Base-by-base conservation (phyloP, 2,888 invertebrate species). In the Linnaemya tessellans region DNA sequence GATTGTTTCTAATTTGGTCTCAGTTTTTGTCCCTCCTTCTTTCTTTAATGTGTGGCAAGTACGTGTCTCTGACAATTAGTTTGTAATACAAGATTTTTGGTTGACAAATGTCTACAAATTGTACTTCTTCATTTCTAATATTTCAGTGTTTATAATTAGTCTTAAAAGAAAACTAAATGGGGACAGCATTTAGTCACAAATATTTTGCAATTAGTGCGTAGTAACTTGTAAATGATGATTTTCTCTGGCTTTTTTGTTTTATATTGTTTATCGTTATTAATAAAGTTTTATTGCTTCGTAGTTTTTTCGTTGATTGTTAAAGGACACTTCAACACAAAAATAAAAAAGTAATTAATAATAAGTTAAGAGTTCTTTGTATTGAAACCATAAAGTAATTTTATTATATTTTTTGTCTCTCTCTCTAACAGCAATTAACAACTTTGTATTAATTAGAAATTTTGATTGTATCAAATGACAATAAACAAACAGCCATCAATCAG, bases 91-190 rank as follows among this genome's bases (percentile, higher is more conserved):
- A 49, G 79, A 74, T 62, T 64, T 80, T 74, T 18, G 46, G 82
- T 75, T 85, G 85, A 85, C 85, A 85, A 80, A 80, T 82, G 82
- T 71, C 82, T 79, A 80, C 82, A 75, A 85, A 82, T 82, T 85
- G 79, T 54, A 58, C 51, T 64, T 64, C 73, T 78, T 62, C 73
- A 51, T 74, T 81, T 74, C 77, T 77, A 68, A 80, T 78, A 68
- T 81, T 77, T 73, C 68, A 51, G 64, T 67, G 38, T 30, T 51
- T 74, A 49, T 85, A 85, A 79, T 81, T 81, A 74, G 68, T 35
- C 35, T 4, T 41, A 41, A 58, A 71, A 30, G 20, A 30, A 41
- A 71, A 46, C 38, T 20, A 30, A 18, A 38, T 25, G 2, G 51
- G 9, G 2, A 22, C 9, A 25, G 8, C 38, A 51, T 68, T 68